These are phyloP conservation scores for Hexactinellida sp. DNA, from an alignment of 37 sponge, comb jelly and placozoan genomes.

Conservation along the genomic window DNA sequence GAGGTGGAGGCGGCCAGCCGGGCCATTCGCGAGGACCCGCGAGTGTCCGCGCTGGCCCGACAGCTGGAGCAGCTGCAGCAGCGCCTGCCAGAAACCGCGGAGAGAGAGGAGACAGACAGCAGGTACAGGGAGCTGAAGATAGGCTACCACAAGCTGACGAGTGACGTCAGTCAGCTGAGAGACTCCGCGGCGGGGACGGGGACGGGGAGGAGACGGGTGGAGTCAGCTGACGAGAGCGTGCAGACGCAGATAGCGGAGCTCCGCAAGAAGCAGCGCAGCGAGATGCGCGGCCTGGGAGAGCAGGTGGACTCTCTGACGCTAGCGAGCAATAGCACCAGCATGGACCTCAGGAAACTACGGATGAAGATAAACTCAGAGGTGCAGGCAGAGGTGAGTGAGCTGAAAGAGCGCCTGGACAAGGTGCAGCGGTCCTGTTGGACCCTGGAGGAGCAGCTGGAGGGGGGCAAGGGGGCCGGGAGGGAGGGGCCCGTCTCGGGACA, in stretches of 20 bases:
- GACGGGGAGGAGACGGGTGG: background rate
- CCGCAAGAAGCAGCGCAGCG: background rate
- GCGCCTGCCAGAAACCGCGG: background rate
- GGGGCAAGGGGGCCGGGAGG: background rate
- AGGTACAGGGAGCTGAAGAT: background rate
- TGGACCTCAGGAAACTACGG: background rate
- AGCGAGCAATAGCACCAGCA: background rate
- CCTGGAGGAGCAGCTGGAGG: background rate
- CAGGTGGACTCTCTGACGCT: background rate
- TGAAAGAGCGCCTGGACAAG: background rate
- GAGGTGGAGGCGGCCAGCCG: background rate
- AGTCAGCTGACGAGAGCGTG: background rate
- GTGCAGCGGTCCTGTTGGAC: background rate
- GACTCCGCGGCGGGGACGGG: background rate
- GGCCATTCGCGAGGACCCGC: background rate
- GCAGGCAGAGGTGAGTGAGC: background rate
- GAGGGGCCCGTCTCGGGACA: background rate
- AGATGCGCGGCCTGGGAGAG: background rate
- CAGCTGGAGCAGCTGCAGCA: background rate
- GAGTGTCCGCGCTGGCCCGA: background rate
- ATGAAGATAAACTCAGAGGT: background rate
- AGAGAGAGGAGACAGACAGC: background rate
- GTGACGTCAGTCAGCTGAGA: background rate
- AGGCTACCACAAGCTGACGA: background rate
- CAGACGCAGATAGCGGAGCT: constrained; percentile 12